A percentile compares a stretch with the other conserved stretches of the same genome.
phyloP scores from a whole-genome alignment of 2,888 invertebrate species.

The Lasioglossum lativentre region DNA sequence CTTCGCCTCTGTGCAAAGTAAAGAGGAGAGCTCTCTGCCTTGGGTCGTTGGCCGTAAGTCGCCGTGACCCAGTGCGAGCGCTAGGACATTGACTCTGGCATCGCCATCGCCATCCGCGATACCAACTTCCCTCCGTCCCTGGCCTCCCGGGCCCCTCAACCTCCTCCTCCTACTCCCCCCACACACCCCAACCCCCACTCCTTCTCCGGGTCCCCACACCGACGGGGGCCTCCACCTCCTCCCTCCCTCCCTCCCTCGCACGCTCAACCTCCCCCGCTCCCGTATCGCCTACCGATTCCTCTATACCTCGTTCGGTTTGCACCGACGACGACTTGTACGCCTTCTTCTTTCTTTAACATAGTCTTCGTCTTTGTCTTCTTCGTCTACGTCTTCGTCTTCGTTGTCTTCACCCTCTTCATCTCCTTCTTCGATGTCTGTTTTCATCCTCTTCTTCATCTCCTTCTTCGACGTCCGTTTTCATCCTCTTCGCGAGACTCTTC shows the following conservation, averaged over 20 bases:
- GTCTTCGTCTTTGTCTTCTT: slow-evolving; percentile 23
- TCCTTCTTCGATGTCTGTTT: not conserved
- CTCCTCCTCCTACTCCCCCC: slow-evolving; percentile 29
- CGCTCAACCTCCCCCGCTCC: slow-evolving; percentile 78
- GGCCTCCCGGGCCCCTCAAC: slow-evolving; percentile 58
- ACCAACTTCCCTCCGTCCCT: slow-evolving; percentile 80
- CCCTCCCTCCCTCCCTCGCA: slow-evolving; percentile 54
- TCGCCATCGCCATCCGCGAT: slow-evolving; percentile 84
- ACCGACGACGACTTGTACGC: slow-evolving; percentile 63
- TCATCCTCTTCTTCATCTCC: slow-evolving; percentile 19
- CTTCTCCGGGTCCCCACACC: slow-evolving; percentile 60
- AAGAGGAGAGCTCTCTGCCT: slow-evolving; percentile 78
- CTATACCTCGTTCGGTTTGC: slow-evolving; percentile 76
- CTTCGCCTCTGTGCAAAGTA: slow-evolving; percentile 80
- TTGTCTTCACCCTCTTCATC: slow-evolving; percentile 58
- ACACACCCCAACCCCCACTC: slow-evolving; percentile 22
- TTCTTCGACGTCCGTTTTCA: not conserved
- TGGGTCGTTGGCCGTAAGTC: slow-evolving; percentile 84
- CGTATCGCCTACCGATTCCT: slow-evolving; percentile 79
- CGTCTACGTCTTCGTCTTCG: slow-evolving; percentile 23
- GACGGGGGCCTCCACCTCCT: slow-evolving; percentile 53
- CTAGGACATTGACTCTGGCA: slow-evolving; percentile 85
- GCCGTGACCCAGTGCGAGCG: slow-evolving; percentile 85
- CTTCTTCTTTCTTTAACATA: slow-evolving; percentile 34
- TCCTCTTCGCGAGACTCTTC: not conserved